phyloP scores from a whole-genome alignment of 2,113 vertebrate species.

The Telmatochromis sp. region DNA sequence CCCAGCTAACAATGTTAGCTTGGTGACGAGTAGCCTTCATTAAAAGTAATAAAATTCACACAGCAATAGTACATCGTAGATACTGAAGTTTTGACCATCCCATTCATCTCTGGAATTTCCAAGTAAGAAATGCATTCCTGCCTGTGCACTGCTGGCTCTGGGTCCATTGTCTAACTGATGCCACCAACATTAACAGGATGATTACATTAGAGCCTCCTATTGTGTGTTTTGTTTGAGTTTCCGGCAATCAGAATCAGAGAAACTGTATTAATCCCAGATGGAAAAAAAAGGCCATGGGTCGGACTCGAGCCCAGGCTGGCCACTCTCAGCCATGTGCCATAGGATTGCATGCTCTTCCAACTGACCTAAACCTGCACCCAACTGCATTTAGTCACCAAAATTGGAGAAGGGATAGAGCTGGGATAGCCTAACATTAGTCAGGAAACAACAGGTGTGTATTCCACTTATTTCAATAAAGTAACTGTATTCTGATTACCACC shows the following conservation, averaged over 20 bases:
- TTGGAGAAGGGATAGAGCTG: not conserved
- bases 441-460: not conserved
- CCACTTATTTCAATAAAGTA: not conserved
- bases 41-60: not conserved
- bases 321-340: not conserved
- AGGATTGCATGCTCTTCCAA: not conserved
- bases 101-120: not conserved
- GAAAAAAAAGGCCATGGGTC: not conserved
- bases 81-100: not conserved
- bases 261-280: not conserved
- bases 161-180: not conserved
- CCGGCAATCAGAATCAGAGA: not conserved
- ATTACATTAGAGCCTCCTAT: not conserved
- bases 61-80: not conserved
- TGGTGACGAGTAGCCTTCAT: not conserved
- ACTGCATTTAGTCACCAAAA: not conserved
- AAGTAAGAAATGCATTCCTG: not conserved
- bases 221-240: not conserved
- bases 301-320: not conserved
- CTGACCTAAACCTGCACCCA: not conserved
- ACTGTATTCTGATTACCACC: not conserved
- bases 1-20: not conserved
- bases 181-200: not conserved
- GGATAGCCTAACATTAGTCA: not conserved
- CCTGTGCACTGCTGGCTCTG: not conserved